Base-by-base conservation (phyloP, 2,888 invertebrate genomes). In the Nesidiocoris tenuis region DNA sequence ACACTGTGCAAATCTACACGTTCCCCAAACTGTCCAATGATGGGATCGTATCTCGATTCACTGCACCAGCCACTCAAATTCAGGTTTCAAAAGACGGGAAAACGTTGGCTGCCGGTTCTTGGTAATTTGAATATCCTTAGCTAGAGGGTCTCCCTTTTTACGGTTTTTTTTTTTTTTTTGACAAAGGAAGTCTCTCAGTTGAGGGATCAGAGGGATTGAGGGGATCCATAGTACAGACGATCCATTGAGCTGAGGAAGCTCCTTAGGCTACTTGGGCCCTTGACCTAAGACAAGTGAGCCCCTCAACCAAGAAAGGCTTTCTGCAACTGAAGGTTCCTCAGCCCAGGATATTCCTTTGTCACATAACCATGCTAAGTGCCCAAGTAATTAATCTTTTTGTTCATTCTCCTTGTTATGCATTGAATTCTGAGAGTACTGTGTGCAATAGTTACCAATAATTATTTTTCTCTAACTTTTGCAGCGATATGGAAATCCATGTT, bases 1-100 rank as follows among this genome's bases (percentile, higher is more conserved):
- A 95, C 84, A 90, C 90, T 1, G 90, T 97, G 0, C 93, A 95
- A 84, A 90, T 92, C 9, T 91, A 93, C 80, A 91, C 90, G 5
- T 91, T 91, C 82, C 93, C 94, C 0, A 91, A 91, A 12, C 89
- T 91, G 76, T 91, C 92, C 78, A 89, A 91, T 81, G 92, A 94
- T 86, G 95, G 95, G 0, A 90, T 94, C 76, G 87, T 95, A 76
- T 90, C 93, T 76, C 88, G 95, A 80, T 97, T 95, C 83, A 92
- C 93, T 54, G 93, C 94, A 55, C 90, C 92, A n/a, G 92, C 93
- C 61, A 94, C 93, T 78, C 92, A 94, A 82, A 88, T 96, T 80
- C 88, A 89, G 80, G 86, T 92, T 18, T 87, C 88, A 80, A 86
- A 87, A 0, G 86, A 88, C 79, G 90, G 89, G 81, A 87, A 89